phyloP scores from a whole-genome alignment of 2,888 invertebrate genomes.

The Polyommatus icarus region DNA sequence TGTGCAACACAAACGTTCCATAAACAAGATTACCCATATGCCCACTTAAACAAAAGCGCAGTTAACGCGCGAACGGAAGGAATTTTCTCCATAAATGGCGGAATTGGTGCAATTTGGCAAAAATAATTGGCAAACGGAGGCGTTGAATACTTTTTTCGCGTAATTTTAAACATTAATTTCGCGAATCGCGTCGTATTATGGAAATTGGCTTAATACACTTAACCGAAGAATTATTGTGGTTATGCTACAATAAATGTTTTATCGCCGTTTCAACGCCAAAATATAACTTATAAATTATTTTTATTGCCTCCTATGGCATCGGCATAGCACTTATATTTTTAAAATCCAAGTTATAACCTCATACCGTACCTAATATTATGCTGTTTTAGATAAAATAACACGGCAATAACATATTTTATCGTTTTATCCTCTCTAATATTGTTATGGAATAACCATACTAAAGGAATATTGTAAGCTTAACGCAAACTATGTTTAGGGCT shows the following conservation, averaged over 20 bases:
- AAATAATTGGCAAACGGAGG: slow-evolving; percentile 55
- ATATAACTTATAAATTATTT: slow-evolving; percentile 18
- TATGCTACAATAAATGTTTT: slow-evolving; percentile 32
- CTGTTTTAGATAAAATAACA: neutral
- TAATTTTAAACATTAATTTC: slow-evolving; percentile 67
- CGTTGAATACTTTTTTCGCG: slow-evolving; percentile 58
- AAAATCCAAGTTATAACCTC: neutral
- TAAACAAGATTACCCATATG: slow-evolving; percentile 9
- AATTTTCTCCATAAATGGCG: slow-evolving; percentile 64
- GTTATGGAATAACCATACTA: neutral
- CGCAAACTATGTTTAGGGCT: neutral
- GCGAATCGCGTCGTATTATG: slow-evolving; percentile 58
- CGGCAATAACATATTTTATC: neutral
- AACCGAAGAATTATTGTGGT: slow-evolving; percentile 32
- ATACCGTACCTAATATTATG: neutral
- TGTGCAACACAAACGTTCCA: neutral
- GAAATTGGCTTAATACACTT: slow-evolving; percentile 56
- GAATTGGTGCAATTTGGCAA: slow-evolving; percentile 69
- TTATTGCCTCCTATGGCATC: neutral
- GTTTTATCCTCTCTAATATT: neutral
- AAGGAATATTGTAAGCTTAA: neutral
- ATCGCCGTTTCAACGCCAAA: neutral
- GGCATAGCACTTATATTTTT: neutral
- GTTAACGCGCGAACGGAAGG: slow-evolving; percentile 64
- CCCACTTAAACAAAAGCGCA: slow-evolving; percentile 44